phyloP scores from a whole-genome alignment of 2,888 invertebrate species.

The Drosophila acutilabella region DNA sequence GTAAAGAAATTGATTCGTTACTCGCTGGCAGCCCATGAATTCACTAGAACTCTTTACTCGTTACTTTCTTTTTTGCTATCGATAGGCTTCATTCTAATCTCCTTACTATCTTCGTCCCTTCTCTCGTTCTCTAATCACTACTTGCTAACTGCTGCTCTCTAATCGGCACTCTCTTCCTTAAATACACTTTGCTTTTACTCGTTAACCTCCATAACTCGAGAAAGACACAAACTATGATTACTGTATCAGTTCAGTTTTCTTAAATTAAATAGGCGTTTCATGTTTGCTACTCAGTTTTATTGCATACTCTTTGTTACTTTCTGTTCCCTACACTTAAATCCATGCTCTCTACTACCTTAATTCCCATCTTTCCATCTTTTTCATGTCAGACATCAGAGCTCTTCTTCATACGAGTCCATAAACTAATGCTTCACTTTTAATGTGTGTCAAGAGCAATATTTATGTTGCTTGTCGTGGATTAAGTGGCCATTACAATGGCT shows the following conservation, averaged over 20 bases:
- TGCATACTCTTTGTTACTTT: not conserved
- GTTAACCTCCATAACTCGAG: too few relatives aligned
- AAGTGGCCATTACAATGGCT: conserved; percentile 66
- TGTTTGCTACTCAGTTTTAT: not conserved
- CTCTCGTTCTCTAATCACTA: not conserved
- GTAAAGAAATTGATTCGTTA: too few relatives aligned
- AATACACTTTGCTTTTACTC: not conserved
- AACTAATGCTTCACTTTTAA: conserved; percentile 43
- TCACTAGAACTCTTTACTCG: not conserved
- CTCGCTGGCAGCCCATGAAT: too few relatives aligned
- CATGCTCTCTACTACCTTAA: not conserved
- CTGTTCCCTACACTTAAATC: not conserved
- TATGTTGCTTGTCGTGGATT: conserved; percentile 64
- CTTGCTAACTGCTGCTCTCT: not conserved
- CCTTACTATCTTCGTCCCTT: not conserved
- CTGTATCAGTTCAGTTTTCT: not conserved
- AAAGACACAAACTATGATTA: not conserved
- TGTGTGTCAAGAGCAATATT: conserved; percentile 76
- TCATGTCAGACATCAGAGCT: not conserved
- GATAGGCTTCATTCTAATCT: not conserved
- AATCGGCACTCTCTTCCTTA: not conserved
- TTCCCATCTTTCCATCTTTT: too few relatives aligned
- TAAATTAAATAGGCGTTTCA: not conserved
- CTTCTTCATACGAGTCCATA: conserved; percentile 8
- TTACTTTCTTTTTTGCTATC: not conserved